A percentile compares a stretch with the other conserved stretches of the same genome.
These are phyloP conservation scores for Parnassius glacialis DNA, from an alignment of 2,888 invertebrate genomes.

Conservation along the genomic window DNA sequence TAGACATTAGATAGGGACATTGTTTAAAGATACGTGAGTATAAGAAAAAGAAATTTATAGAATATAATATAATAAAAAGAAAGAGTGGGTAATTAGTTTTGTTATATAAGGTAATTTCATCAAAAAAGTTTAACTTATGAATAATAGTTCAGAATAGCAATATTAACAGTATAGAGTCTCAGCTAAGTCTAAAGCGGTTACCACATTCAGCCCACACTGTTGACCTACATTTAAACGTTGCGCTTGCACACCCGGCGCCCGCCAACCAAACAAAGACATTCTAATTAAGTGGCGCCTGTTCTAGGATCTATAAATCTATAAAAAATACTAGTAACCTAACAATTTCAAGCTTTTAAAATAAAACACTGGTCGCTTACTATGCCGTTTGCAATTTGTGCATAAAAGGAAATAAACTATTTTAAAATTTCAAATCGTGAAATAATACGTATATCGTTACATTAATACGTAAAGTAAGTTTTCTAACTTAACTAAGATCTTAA, in stretches of 20 bases:
- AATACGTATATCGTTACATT: too few species aligned
- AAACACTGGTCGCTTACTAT: slow-evolving; percentile 26
- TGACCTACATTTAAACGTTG: slow-evolving; percentile 68
- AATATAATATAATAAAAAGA: too few species aligned
- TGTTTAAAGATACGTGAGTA: too few species aligned
- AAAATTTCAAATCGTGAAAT: too few species aligned
- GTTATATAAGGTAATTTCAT: slow-evolving; percentile 2
- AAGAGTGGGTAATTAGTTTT: too few species aligned
- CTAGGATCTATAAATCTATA: slow-evolving; percentile 58
- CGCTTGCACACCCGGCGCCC: slow-evolving; percentile 67
- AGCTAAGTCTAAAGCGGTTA: slow-evolving; percentile 49
- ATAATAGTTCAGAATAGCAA: slow-evolving; percentile 18
- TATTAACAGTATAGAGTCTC: slow-evolving; percentile 23
- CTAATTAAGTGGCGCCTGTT: slow-evolving; percentile 71
- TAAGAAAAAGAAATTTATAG: too few species aligned
- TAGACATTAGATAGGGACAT: too few species aligned
- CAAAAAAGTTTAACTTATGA: slow-evolving; percentile 3
- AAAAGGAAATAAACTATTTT: too few species aligned
- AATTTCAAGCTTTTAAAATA: slow-evolving; percentile 59
- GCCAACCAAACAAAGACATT: slow-evolving; percentile 70
- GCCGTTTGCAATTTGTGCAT: too few species aligned
- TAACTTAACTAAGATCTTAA: too few species aligned
- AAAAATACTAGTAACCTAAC: slow-evolving; percentile 50
- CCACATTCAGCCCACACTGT: slow-evolving; percentile 69
- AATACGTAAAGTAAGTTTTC: too few species aligned